Base-by-base conservation (phyloP, 2,113 vertebrate genomes). In the Dolichallabes microphthalmus region DNA sequence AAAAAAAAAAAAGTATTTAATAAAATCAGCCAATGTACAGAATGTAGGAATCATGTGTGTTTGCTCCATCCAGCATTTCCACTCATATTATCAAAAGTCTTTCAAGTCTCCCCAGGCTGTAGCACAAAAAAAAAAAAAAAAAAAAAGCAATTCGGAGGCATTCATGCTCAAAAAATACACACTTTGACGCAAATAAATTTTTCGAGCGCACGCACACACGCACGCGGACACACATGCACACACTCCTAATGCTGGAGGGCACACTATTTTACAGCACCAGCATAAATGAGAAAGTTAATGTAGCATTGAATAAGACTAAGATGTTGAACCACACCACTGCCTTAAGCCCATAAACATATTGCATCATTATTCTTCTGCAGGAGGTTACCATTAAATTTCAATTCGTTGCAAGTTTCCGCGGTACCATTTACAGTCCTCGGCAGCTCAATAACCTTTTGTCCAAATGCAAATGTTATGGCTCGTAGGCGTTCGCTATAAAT, bases 201-300 rank as follows among this genome's bases (percentile, higher is more conserved):
- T 80, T 9, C 69, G 68, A 32, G 78, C 57, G 64, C 80, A 86
- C 64, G 63, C 52, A 87, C 80, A 89, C 82, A 85, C 86, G 85
- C 89, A 89, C 83, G 85, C 84, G 60, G 80, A 77, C 79, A 90
- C 85, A 82, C 76, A 83, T 77, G 69, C 78, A 83, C 82, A 88
- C 86, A 81, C 86, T 45, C 61, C 74, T 25, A 74, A 75, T 60
- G 58, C 71, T 75, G 90, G 92, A 92, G 93, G 95, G 93, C 93
- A 94, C 95, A 92, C 93, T 93, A 95, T 95, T 96, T 96, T 94
- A 96, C 94, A 94, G 92, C 91, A 93, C 89, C 90, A 91, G 92
- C 92, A 95, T 95, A 96, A 96, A 96, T 96, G 96, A 95, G 94
- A 96, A 96, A 96, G 95, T 96, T 97, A 97, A 96, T 96, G 96